Evolutionary conservation across 2,113 vertebrate species (phyloP).

Genomic region (Cricetomys ansorgei): DNA sequence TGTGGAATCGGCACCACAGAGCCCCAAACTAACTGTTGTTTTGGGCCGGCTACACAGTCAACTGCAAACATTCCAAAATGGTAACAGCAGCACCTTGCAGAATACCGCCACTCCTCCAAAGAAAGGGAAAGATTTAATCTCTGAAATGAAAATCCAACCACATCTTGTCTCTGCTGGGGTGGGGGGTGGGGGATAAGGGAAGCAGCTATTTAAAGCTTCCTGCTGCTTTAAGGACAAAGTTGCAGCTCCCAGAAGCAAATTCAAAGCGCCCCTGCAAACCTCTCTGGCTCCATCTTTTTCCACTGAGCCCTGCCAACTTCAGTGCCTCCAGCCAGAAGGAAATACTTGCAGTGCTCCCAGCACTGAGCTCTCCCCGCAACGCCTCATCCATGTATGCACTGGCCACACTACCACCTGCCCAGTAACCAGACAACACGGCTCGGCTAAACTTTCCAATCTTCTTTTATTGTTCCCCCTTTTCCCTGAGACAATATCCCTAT

Average conservation of each 20-base stretch:
- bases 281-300: constrained; percentile 62
- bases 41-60: background rate
- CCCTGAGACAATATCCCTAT: background rate
- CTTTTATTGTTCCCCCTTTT: background rate
- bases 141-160: constrained; percentile 22
- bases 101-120: background rate
- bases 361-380: background rate
- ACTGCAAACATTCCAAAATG: background rate
- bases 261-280: background rate
- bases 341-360: constrained; percentile 4
- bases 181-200: background rate
- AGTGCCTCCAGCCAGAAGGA: constrained; percentile 53
- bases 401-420: background rate
- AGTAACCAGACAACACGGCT: background rate
- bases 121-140: background rate
- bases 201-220: background rate
- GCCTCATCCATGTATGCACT: background rate
- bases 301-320: constrained; percentile 62
- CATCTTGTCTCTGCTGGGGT: background rate
- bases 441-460: background rate
- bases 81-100: background rate
- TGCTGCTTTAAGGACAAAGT: constrained; percentile 36
- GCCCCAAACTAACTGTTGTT: background rate
- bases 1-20: background rate
- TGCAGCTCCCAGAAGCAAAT: constrained; percentile 5